These are phyloP conservation scores for Acropora tenuis DNA, from an alignment of 64 coral and sea anemone genomes.

Conservation along the genomic window DNA sequence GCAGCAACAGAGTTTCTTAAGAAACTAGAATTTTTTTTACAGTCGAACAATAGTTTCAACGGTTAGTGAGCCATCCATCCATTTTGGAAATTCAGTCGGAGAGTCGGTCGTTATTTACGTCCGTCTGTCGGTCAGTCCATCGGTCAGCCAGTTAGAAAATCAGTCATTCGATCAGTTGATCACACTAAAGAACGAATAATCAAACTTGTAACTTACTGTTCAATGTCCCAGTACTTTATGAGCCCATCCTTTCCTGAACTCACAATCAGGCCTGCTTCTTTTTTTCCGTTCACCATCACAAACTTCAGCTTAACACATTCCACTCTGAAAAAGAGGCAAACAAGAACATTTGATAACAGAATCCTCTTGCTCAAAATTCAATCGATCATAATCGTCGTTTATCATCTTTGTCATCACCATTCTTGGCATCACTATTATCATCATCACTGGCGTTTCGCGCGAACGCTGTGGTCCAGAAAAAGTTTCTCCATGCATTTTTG, in stretches of 20 bases:
- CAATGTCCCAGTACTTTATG: slow-evolving; percentile 97
- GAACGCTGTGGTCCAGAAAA: too few relatives aligned
- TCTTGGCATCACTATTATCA: too few relatives aligned
- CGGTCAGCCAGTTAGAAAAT: not conserved
- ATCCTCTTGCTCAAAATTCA: not conserved
- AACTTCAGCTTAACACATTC: slow-evolving; percentile 83
- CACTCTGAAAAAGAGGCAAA: slow-evolving; percentile 55
- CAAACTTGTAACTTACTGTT: slow-evolving; percentile 56
- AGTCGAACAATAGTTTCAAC: too few relatives aligned
- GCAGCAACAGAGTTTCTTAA: too few relatives aligned
- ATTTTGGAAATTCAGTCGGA: too few relatives aligned
- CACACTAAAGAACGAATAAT: not conserved
- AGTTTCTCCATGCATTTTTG: too few relatives aligned
- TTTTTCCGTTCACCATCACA: slow-evolving; percentile 88
- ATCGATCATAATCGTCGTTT: not conserved
- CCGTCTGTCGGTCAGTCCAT: too few relatives aligned
- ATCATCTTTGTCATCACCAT: too few relatives aligned
- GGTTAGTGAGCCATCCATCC: too few relatives aligned
- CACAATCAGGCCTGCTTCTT: slow-evolving; percentile 81
- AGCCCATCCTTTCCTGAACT: slow-evolving; percentile 93
- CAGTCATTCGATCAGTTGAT: not conserved
- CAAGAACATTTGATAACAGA: not conserved
- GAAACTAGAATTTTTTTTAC: too few relatives aligned
- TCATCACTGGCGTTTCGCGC: not conserved
- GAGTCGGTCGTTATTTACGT: too few relatives aligned